A percentile compares a stretch with the other conserved stretches of the same genome.
phyloP scores from a whole-genome alignment of 2,113 vertebrate species.

The Corythornis vintsioides region DNA sequence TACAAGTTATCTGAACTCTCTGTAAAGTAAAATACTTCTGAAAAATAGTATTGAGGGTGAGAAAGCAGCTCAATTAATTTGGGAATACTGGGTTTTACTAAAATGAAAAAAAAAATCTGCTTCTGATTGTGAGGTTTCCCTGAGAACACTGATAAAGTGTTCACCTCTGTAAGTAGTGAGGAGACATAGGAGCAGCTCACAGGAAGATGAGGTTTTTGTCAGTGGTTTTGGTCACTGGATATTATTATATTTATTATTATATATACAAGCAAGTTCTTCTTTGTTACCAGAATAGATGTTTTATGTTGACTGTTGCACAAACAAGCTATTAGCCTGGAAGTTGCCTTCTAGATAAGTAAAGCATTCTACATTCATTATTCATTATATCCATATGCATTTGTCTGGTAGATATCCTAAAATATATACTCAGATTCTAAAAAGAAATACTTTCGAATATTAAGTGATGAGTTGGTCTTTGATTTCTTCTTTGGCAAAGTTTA shows the following conservation, averaged over 20 bases:
- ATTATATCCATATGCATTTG: neutral
- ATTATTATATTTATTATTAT: neutral
- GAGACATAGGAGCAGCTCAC: neutral
- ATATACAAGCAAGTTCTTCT: neutral
- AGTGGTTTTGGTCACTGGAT: neutral
- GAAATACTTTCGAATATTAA: neutral
- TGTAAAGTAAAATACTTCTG: neutral
- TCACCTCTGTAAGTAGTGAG: neutral
- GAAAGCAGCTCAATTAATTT: neutral
- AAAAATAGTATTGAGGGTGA: neutral
- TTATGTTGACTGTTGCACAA: neutral
- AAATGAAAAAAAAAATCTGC: neutral
- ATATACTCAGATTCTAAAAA: neutral
- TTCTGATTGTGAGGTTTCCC: neutral
- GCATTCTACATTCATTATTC: neutral
- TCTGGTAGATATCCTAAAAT: neutral
- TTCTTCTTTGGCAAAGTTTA: neutral
- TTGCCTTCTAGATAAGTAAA: neutral
- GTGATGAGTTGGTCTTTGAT: neutral
- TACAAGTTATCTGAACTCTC: neutral
- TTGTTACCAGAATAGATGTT: neutral
- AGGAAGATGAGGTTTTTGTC: neutral
- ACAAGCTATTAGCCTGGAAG: neutral
- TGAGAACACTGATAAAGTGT: neutral
- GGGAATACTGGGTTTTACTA: neutral